Evolutionary conservation across 2,113 vertebrate genomes (phyloP).

Genomic region (Sylvilagus bachmani): DNA sequence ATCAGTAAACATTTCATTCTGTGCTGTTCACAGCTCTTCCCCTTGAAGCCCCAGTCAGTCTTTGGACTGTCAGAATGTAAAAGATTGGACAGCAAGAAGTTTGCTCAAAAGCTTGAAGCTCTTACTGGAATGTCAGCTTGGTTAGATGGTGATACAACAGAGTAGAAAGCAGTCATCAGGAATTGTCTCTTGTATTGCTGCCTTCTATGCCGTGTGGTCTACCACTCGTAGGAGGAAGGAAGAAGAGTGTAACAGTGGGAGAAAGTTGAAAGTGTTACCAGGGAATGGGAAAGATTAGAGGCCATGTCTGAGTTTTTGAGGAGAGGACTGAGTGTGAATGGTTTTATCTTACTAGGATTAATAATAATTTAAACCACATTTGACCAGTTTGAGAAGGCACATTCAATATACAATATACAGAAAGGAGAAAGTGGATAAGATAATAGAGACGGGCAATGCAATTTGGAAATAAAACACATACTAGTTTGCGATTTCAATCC

Average conservation of each 20-base stretch:
- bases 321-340: neutral
- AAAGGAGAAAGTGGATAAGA: neutral
- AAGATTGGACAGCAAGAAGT: neutral
- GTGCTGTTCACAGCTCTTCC: neutral
- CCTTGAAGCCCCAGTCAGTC: neutral
- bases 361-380: neutral
- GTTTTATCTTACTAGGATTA: neutral
- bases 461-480: neutral
- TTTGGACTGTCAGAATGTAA: neutral
- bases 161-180: neutral
- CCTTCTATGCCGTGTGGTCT: neutral
- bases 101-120: neutral
- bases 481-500: neutral
- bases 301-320: neutral
- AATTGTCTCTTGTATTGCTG: neutral
- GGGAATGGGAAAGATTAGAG: neutral
- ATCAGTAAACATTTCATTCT: neutral
- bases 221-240: neutral
- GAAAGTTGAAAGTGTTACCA: neutral
- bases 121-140: neutral
- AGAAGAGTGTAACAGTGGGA: neutral
- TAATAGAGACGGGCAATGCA: neutral
- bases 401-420: neutral
- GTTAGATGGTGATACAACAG: neutral
- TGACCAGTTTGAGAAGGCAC: neutral